Evolutionary conservation across 2,888 invertebrate genomes (phyloP).

Genomic region (Orthosia gracilis): DNA sequence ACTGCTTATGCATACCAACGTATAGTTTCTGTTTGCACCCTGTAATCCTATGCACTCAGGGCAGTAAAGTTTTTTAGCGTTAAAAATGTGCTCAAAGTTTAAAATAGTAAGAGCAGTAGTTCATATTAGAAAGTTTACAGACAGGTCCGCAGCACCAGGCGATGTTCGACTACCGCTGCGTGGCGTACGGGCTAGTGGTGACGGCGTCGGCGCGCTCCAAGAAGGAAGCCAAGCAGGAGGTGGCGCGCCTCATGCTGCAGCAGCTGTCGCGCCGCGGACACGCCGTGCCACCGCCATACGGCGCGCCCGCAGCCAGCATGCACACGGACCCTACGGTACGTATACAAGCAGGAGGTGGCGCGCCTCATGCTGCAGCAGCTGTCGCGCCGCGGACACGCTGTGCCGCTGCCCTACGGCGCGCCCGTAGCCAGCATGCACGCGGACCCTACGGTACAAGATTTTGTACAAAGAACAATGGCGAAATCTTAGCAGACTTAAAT

Average conservation of each 20-base stretch:
- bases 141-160: constrained; percentile 82
- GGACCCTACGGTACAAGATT: constrained; percentile 2
- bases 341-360: constrained; percentile 69
- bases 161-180: constrained; percentile 87
- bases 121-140: constrained; percentile 67
- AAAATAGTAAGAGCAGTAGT: not conserved
- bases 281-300: constrained; percentile 77
- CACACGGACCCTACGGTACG: constrained; percentile 32
- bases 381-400: constrained; percentile 75
- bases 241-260: constrained; percentile 88
- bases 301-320: constrained; percentile 29
- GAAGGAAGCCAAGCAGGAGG: constrained; percentile 92
- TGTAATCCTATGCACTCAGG: too few species aligned
- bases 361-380: constrained; percentile 81
- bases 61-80: too few species aligned
- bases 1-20: too few species aligned
- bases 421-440: not conserved
- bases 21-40: too few species aligned
- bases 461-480: too few species aligned
- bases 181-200: constrained; percentile 78
- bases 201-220: constrained; percentile 88
- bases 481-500: too few species aligned
- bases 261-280: constrained; percentile 79
- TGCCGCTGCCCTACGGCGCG: constrained; percentile 54
- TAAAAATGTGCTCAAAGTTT: not conserved